Conservation (phyloP, 2,797 vertebrate genomes). For the Brachymystax lenok region DNA sequence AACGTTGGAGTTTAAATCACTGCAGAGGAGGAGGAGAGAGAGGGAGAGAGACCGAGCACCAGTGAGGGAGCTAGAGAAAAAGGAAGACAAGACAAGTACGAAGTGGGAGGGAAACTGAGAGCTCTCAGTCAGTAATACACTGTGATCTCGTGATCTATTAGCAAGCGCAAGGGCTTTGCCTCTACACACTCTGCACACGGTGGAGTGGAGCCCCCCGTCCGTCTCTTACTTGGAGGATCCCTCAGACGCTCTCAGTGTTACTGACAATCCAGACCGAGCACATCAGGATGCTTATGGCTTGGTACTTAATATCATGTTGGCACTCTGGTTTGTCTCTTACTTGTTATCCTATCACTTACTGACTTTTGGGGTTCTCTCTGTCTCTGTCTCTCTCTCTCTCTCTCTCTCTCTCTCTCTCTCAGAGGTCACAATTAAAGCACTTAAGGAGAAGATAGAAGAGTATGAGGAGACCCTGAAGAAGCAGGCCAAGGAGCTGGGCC, state of each 20-base stretch:
- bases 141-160: constrained; percentile 20
- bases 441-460: constrained; percentile 89
- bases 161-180: not conserved
- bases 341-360: not conserved
- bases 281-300: not conserved
- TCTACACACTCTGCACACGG: too few relatives aligned
- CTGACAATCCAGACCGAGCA: not conserved
- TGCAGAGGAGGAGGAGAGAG: constrained; percentile 33
- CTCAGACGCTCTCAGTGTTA: not conserved
- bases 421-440: constrained; percentile 92
- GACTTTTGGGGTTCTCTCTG: not conserved
- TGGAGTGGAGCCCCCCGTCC: not conserved
- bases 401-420: constrained; percentile 35
- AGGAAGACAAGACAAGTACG: not conserved
- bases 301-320: not conserved
- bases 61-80: constrained; percentile 12
- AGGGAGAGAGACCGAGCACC: constrained; percentile 3
- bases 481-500: constrained; percentile 83
- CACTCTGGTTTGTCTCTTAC: not conserved
- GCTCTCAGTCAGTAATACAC: constrained; percentile 34
- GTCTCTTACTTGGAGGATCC: not conserved
- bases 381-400: not conserved
- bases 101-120: constrained; percentile 19
- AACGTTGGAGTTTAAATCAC: constrained; percentile 80
- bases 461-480: constrained; percentile 85